Evolutionary conservation across 2,797 vertebrate genomes (phyloP).

Genomic region (Manis crassicaudata): DNA sequence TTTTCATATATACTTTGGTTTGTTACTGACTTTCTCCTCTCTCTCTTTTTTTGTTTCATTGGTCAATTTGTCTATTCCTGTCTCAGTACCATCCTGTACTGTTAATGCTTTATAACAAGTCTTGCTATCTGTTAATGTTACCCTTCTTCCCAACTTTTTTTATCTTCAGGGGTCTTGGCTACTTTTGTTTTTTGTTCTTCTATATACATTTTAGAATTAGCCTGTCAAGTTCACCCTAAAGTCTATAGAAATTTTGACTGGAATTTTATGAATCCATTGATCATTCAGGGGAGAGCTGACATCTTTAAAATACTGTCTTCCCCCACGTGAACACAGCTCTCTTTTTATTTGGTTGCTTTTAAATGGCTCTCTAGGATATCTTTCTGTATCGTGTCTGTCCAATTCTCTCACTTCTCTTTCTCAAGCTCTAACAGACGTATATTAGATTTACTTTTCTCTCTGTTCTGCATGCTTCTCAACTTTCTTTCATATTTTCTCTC

Average conservation of each 20-base stretch:
- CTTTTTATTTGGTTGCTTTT: not conserved
- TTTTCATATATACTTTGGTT: not conserved
- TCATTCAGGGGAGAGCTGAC: not conserved
- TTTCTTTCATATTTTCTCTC: not conserved
- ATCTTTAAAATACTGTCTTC: constrained; percentile 8
- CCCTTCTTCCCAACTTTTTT: not conserved
- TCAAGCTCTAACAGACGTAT: not conserved
- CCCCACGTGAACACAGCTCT: not conserved
- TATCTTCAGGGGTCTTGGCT: not conserved
- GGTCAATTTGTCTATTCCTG: not conserved
- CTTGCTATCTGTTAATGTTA: not conserved
- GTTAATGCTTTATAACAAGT: not conserved
- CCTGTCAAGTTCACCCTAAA: not conserved
- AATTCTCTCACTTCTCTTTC: not conserved
- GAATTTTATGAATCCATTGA: not conserved
- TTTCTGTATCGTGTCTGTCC: not conserved
- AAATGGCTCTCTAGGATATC: not conserved
- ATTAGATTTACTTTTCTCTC: not conserved
- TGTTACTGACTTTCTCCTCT: not conserved
- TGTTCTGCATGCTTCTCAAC: not conserved
- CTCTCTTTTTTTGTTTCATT: not conserved
- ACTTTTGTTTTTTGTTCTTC: not conserved
- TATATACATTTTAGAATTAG: constrained; percentile 16
- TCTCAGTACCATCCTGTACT: not conserved
- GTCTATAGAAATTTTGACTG: not conserved